phyloP scores from a whole-genome alignment of 1,140 invertebrate genomes.

The Harpegnathos saltator region DNA sequence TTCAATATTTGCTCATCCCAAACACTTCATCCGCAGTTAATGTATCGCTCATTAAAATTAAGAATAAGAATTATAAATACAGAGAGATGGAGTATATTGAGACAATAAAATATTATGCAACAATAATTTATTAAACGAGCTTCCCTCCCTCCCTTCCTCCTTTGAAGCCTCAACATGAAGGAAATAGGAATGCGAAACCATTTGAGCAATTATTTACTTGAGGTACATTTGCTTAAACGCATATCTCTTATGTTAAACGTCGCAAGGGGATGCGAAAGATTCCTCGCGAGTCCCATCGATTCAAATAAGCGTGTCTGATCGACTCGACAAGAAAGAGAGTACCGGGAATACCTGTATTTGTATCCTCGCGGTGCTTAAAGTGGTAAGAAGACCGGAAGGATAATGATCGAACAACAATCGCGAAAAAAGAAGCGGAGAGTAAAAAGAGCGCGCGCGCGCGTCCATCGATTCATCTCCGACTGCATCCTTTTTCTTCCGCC shows the following conservation, averaged over 20 bases:
- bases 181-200: too few species aligned
- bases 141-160: too few species aligned
- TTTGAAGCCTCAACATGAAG: too few species aligned
- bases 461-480: slow-evolving; percentile 75
- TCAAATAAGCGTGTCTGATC: neutral
- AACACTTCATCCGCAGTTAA: too few species aligned
- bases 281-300: neutral
- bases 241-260: neutral
- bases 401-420: slow-evolving; percentile 58
- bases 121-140: too few species aligned
- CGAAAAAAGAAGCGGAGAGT: slow-evolving; percentile 62
- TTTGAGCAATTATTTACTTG: too few species aligned
- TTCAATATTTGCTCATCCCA: too few species aligned
- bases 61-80: too few species aligned
- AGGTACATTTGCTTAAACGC: neutral
- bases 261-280: neutral
- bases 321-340: neutral
- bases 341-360: neutral
- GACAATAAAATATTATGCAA: too few species aligned
- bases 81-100: too few species aligned
- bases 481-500: slow-evolving; percentile 75
- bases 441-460: slow-evolving; percentile 54
- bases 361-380: neutral
- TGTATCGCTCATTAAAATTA: too few species aligned
- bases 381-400: neutral